Base-by-base conservation (phyloP, 2,113 vertebrate species). In the Oncorhynchus mykiss region DNA sequence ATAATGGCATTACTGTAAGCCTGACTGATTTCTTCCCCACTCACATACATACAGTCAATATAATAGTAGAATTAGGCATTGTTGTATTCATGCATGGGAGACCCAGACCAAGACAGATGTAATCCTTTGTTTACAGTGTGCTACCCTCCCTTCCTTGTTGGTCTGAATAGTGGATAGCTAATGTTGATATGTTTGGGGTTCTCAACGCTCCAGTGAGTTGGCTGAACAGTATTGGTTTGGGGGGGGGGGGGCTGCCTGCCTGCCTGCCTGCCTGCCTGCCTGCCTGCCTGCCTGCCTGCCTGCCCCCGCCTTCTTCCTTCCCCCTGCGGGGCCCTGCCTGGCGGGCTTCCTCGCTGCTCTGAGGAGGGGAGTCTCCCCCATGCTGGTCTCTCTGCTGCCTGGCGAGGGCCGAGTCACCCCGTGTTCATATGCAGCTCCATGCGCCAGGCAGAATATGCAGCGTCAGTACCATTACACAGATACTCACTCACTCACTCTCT, bases 1-100 rank as follows among this genome's bases (percentile, higher is more conserved):
- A 71, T 83, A 80, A 83, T 77, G 70, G 78, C 72, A 67, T 65
- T 72, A 80, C 68, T 65, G 64, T 77, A 77, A 74, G 71, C 75
- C 74, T 67, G 51, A 34, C 59, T 57, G 49, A 14, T 76, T 65
- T 71, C 65, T 70, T 76, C 39, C 57, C 66, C 18, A 14, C 57
- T 60, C 29, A 25, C 59, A 18, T 62, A n/a, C 8, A 54, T 62
- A n/a, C 8, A 54, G 51, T 54, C 51, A 54, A 5, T 14, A 18
- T 54, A 7, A 22, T 22, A 22, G 59, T 13, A 22, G 18, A 62
- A 62, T 62, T 24, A 24, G n/a, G 59, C 59, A n/a, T 62, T n/a
- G 59, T 62, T 62, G 59, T 60, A 20, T 22, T 1, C 49, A 51
- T 51, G 12, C 14, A 51, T 51, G 14, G 4, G 49, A 14, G 51